Conservation (phyloP, 2,797 vertebrate species). For the Microctenopoma stevenorrisi region DNA sequence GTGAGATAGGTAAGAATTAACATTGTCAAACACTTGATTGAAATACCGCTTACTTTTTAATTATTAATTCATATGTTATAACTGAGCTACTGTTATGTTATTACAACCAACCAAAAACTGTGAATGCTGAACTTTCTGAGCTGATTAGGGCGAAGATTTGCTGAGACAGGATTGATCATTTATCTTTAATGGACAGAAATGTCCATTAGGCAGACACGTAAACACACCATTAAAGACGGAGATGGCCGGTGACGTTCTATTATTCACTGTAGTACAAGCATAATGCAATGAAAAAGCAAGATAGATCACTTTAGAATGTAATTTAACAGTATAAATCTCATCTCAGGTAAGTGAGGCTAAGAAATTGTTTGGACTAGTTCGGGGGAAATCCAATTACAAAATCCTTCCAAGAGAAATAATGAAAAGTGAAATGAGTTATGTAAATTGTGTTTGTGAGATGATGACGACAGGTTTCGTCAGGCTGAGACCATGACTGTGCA, state of each 20-base stretch:
- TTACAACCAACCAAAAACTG: slow-evolving; percentile 13
- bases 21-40: no score
- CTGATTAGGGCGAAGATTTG: slow-evolving; percentile 45
- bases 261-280: slow-evolving; percentile 53
- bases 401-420: slow-evolving; percentile 70
- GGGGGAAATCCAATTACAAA: slow-evolving; percentile 65
- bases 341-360: slow-evolving; percentile 64
- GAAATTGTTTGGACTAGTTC: slow-evolving; percentile 65
- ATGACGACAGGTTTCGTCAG: slow-evolving; percentile 54
- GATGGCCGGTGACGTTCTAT: slow-evolving; percentile 52
- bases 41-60: no score
- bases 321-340: slow-evolving; percentile 73
- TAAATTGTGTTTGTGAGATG: slow-evolving; percentile 68
- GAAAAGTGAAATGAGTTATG: slow-evolving; percentile 74
- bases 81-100: not conserved
- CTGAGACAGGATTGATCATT: slow-evolving; percentile 46
- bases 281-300: slow-evolving; percentile 51
- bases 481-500: slow-evolving; percentile 55
- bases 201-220: slow-evolving; percentile 55
- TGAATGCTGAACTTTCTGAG: slow-evolving; percentile 20
- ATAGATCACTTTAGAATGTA: slow-evolving; percentile 60
- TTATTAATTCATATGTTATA: no score
- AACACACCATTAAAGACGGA: slow-evolving; percentile 51
- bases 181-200: slow-evolving; percentile 56
- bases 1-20: no score